phyloP scores from a whole-genome alignment of 2,797 vertebrate genomes.

The Harpagifer antarcticus region DNA sequence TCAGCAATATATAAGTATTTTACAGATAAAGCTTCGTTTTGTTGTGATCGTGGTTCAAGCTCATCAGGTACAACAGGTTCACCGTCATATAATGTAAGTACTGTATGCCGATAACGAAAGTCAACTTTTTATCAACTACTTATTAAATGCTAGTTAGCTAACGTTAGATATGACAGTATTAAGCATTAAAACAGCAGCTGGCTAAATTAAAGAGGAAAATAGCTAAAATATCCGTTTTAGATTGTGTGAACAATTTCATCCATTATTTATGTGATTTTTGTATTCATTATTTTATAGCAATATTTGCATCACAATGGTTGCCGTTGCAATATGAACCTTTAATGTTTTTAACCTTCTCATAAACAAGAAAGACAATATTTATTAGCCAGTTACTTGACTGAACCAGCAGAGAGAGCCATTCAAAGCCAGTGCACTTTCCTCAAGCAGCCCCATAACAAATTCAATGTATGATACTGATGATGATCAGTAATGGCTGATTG shows the following conservation, averaged over 20 bases:
- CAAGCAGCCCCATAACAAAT: not conserved
- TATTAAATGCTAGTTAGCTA: not conserved
- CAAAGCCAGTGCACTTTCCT: not conserved
- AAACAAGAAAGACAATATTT: not conserved
- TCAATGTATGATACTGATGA: too few relatives aligned
- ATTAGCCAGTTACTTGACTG: not conserved
- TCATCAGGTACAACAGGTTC: not conserved
- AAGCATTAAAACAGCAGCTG: not conserved
- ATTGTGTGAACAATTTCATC: not conserved
- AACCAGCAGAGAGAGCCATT: conserved; percentile 15
- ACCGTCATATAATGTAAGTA: not conserved
- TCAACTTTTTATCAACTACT: not conserved
- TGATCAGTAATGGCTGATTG: not conserved
- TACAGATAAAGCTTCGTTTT: not conserved
- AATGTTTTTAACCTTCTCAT: not conserved
- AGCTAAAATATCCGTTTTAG: not conserved
- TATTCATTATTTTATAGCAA: not conserved
- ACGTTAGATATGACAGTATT: not conserved
- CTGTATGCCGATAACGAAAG: not conserved
- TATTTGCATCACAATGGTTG: not conserved
- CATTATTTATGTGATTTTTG: not conserved
- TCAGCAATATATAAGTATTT: not conserved
- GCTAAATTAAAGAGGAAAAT: not conserved
- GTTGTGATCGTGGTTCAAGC: not conserved
- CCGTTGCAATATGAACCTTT: not conserved